A percentile compares a stretch with the other conserved stretches of the same genome.
phyloP scores from a whole-genome alignment of 2,113 vertebrate species.

The Sturnus vulgaris region DNA sequence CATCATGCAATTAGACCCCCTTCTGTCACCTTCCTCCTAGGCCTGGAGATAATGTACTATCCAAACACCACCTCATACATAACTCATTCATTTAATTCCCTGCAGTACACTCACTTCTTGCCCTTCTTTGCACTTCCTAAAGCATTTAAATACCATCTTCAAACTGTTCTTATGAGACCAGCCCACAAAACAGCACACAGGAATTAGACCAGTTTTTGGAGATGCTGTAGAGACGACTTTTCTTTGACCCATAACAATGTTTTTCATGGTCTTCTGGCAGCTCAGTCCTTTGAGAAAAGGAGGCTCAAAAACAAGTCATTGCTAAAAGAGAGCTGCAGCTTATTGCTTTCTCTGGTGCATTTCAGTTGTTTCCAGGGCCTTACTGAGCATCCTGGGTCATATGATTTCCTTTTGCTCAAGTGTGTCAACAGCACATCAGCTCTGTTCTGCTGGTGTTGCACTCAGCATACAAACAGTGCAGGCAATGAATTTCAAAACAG shows the following conservation, averaged over 20 bases:
- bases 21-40: neutral
- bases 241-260: neutral
- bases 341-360: neutral
- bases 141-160: neutral
- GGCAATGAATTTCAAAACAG: neutral
- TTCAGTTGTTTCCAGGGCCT: neutral
- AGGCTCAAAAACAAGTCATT: neutral
- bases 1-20: neutral
- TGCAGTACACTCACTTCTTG: neutral
- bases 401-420: neutral
- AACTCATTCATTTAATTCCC: neutral
- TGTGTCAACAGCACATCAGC: neutral
- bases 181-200: neutral
- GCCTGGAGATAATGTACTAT: neutral
- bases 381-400: neutral
- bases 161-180: neutral
- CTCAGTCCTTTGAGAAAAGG: neutral
- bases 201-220: neutral
- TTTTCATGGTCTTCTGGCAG: neutral
- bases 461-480: neutral
- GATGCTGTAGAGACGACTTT: neutral
- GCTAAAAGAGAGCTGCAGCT: neutral
- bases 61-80: neutral
- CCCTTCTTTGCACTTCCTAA: neutral
- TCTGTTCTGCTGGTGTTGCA: neutral